Evolutionary conservation across 92 coral and sea anemone species (phyloP).

Genomic region (Umimayanthus kanabou): DNA sequence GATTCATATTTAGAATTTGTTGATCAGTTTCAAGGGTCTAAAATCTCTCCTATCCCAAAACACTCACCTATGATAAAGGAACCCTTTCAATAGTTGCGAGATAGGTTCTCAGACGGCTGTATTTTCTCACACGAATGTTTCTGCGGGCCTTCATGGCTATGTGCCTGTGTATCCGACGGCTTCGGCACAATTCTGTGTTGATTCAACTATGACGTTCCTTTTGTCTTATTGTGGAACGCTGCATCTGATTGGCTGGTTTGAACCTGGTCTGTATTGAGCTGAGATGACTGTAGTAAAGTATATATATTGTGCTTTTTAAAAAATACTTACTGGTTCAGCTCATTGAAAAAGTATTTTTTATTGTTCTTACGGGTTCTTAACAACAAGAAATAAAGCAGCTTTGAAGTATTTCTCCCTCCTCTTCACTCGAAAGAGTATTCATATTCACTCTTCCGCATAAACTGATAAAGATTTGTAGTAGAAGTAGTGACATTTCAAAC

Average conservation of each 20-base stretch:
- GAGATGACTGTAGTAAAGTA: not conserved
- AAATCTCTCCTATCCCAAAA: not conserved
- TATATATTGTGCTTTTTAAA: not conserved
- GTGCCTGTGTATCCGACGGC: not conserved
- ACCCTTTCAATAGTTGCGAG: not conserved
- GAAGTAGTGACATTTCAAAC: not conserved
- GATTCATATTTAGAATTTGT: not conserved
- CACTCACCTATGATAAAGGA: conserved; percentile 10
- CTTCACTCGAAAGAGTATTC: not conserved
- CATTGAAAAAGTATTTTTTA: too few species aligned
- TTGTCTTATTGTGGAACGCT: conserved; percentile 13
- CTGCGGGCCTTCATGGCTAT: not conserved
- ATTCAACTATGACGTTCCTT: conserved; percentile 29
- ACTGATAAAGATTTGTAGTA: not conserved
- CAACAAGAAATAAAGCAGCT: not conserved
- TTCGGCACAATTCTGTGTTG: not conserved
- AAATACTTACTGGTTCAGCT: not conserved
- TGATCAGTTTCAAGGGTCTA: not conserved
- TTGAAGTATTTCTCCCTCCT: not conserved
- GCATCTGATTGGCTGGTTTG: conserved; percentile 36
- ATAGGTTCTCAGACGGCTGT: not conserved
- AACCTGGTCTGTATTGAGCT: not conserved
- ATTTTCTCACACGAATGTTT: not conserved
- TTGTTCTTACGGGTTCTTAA: too few species aligned
- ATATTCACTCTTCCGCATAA: not conserved